Percentiles rank a stretch among this genome's conserved stretches.
These are phyloP conservation scores for Drosophila albomicans DNA, from an alignment of 1,140 invertebrate species.

Conservation along the genomic window DNA sequence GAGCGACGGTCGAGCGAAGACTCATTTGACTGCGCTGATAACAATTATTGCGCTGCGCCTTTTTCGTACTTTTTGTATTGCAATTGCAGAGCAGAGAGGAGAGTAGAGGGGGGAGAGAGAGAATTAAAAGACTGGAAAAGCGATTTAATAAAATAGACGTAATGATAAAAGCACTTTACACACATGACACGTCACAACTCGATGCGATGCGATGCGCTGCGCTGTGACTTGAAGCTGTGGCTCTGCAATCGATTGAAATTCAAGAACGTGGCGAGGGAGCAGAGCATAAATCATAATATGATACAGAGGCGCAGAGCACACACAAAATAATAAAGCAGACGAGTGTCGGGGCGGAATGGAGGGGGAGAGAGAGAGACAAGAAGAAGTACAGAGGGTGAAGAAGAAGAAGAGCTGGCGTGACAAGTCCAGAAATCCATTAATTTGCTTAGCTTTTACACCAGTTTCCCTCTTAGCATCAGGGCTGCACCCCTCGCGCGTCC, in stretches of 20 bases:
- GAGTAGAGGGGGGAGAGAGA: background rate
- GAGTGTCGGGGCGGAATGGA: background rate
- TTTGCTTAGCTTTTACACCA: constrained; percentile 34
- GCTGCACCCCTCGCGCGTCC: background rate
- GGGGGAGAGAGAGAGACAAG: background rate
- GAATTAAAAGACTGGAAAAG: constrained; percentile 3
- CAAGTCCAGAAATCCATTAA: constrained; percentile 40
- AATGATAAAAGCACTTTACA: constrained; percentile 23
- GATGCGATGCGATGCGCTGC: background rate
- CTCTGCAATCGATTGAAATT: constrained; percentile 6
- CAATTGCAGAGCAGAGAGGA: background rate
- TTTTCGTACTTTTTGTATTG: too few species aligned
- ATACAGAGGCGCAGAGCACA: too few species aligned
- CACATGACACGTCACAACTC: background rate
- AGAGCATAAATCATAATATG: constrained; percentile 32
- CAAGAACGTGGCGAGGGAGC: background rate
- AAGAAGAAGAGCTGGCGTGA: background rate
- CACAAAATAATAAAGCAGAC: background rate
- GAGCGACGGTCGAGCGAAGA: background rate
- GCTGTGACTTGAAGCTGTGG: background rate
- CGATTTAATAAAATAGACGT: constrained; percentile 18
- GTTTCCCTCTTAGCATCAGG: background rate
- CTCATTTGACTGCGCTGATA: constrained; percentile 16
- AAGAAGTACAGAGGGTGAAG: background rate
- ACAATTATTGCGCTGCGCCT: background rate